These are phyloP conservation scores for Stomorhina lunata DNA, from an alignment of 2,888 invertebrate species.

Conservation along the genomic window DNA sequence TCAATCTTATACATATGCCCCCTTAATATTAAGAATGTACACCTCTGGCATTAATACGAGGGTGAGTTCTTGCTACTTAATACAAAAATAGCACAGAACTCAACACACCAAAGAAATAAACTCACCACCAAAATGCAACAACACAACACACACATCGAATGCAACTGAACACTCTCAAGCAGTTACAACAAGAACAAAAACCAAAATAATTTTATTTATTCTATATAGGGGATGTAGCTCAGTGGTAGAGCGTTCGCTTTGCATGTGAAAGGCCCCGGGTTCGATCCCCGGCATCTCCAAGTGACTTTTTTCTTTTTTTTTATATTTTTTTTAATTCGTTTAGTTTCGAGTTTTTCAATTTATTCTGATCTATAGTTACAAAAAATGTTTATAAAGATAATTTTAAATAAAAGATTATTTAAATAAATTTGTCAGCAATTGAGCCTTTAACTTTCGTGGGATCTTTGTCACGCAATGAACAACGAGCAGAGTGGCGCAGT, in stretches of 20 bases:
- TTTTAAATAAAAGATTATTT: not conserved
- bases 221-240: slow-evolving; percentile 91
- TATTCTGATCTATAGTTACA: not conserved
- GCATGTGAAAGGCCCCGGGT: slow-evolving; percentile 99
- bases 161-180: not conserved
- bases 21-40: no score
- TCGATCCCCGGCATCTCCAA: slow-evolving; percentile 98
- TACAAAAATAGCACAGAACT: not conserved
- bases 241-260: slow-evolving; percentile 99
- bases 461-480: accelerated
- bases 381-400: not conserved
- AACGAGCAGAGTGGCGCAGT: slow-evolving; percentile 88
- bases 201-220: not conserved
- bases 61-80: not conserved
- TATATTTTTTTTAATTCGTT: not conserved
- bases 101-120: not conserved
- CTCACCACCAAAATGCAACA: not conserved
- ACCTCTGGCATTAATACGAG: not conserved
- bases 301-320: slow-evolving; percentile 75
- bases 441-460: not conserved
- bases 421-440: slow-evolving; percentile 4
- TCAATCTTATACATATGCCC: no score
- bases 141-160: not conserved
- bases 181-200: not conserved
- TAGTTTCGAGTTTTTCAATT: slow-evolving; percentile 19